Conservation (phyloP, 2,113 vertebrate species). For the Malaclemys terrapin region DNA sequence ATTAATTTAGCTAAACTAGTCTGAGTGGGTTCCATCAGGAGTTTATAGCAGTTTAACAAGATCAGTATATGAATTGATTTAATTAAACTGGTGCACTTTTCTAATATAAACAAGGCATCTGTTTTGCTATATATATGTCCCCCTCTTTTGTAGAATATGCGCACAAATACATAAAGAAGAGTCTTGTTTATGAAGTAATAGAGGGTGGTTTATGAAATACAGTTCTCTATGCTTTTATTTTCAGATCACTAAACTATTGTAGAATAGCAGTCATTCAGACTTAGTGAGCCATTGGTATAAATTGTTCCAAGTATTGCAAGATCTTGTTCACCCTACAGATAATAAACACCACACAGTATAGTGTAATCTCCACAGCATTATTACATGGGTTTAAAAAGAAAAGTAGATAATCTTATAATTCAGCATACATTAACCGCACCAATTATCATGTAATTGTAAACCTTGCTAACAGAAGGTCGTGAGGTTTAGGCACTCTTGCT, state of each 20-base stretch:
- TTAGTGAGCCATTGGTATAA: neutral
- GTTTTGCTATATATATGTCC: neutral
- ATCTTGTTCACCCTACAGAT: neutral
- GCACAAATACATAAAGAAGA: neutral
- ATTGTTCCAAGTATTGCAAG: neutral
- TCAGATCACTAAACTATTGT: neutral
- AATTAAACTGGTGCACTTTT: neutral
- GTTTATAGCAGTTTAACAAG: conserved; percentile 45
- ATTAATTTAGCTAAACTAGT: conserved; percentile 26
- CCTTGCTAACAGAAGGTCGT: neutral
- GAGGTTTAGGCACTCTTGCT: neutral
- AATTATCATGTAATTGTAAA: neutral
- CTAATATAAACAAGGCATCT: neutral
- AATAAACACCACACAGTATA: neutral
- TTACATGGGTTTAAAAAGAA: neutral
- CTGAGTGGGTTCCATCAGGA: conserved; percentile 58
- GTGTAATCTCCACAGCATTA: neutral
- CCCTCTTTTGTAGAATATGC: neutral
- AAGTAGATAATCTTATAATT: neutral
- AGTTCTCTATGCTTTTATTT: neutral
- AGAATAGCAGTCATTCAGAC: neutral
- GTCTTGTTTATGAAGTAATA: neutral
- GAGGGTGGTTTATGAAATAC: neutral
- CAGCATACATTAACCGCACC: neutral
- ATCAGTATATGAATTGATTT: conserved; percentile 8